Evolutionary conservation across 2,113 vertebrate species (phyloP).

Genomic region (Cettia cetti): DNA sequence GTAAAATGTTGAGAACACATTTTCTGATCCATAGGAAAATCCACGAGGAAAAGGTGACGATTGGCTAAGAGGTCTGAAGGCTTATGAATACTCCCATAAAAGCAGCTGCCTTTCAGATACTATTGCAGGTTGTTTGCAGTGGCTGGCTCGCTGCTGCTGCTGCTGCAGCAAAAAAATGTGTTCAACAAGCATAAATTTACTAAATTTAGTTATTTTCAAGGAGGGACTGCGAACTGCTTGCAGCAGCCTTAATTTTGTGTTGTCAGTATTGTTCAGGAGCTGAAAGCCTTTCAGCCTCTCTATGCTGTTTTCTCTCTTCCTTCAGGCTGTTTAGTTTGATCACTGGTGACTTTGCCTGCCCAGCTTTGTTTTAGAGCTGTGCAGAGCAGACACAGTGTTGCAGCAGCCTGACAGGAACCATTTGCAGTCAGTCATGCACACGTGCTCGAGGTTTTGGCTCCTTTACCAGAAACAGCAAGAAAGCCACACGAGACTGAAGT

Average conservation of each 20-base stretch:
- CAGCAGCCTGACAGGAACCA: neutral
- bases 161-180: neutral
- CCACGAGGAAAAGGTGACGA: neutral
- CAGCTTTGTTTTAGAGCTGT: neutral
- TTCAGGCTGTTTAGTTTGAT: neutral
- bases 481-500: neutral
- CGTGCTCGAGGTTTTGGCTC: neutral
- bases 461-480: neutral
- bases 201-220: neutral
- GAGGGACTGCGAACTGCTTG: neutral
- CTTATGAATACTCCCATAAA: neutral
- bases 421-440: neutral
- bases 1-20: neutral
- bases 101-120: neutral
- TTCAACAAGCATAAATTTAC: neutral
- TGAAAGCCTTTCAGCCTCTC: neutral
- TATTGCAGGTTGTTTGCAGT: neutral
- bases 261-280: neutral
- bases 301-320: neutral
- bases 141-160: neutral
- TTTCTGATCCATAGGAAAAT: neutral
- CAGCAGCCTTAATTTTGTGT: constrained; percentile 45
- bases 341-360: neutral
- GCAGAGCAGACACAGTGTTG: rapidly evolving
- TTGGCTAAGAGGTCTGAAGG: neutral